A percentile compares a stretch with the other conserved stretches of the same genome.
Evolutionary conservation across 2,113 vertebrate genomes (phyloP).

Genomic region (Enhydra lutris): DNA sequence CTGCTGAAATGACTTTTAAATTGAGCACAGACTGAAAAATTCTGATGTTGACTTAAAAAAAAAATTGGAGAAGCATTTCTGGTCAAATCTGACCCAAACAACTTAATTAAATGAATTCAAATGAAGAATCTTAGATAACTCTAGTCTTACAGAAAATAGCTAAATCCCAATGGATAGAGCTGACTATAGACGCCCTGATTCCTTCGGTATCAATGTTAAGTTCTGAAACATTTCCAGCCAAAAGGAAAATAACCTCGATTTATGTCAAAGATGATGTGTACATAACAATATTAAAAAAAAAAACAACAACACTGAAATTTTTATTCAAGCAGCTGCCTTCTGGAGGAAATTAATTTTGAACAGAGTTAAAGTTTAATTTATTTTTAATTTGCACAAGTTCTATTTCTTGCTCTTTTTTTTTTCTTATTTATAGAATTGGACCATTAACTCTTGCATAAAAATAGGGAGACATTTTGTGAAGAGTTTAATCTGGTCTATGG

Average conservation of each 20-base stretch:
- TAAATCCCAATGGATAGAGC: neutral
- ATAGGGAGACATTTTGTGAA: neutral
- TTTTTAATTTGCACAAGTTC: constrained; percentile 40
- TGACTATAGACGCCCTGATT: neutral
- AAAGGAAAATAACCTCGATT: neutral
- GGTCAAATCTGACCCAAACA: neutral
- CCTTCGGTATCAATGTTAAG: neutral
- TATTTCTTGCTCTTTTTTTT: neutral
- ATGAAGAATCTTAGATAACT: neutral
- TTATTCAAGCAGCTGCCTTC: neutral
- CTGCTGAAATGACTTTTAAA: neutral
- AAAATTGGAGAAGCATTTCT: neutral
- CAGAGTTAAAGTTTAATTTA: constrained; percentile 8
- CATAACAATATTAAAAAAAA: neutral
- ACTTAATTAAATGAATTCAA: neutral
- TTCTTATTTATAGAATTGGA: neutral
- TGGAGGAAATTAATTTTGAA: constrained; percentile 41
- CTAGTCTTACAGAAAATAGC: neutral
- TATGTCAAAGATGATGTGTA: neutral
- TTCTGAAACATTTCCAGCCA: neutral
- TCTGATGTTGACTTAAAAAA: neutral
- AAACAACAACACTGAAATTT: neutral
- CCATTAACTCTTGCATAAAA: constrained; percentile 30
- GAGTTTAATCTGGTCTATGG: neutral
- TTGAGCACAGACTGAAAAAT: neutral